phyloP scores from a whole-genome alignment of 2,888 invertebrate genomes.

The Pogonocherus hispidulus region DNA sequence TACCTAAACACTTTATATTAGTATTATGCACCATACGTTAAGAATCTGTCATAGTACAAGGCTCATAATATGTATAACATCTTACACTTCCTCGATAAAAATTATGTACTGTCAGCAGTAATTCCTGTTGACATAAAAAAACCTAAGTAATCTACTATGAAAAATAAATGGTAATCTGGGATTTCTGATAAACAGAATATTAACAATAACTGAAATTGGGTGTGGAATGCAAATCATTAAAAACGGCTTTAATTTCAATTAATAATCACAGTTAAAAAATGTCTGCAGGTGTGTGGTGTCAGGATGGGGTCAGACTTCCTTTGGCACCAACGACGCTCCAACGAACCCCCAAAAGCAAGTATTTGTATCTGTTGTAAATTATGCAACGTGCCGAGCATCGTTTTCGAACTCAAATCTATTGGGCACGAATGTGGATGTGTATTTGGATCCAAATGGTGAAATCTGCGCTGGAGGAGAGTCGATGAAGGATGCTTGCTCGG shows the following conservation, averaged over 20 bases:
- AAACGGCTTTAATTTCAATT: neutral
- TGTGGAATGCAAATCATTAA: too few species aligned
- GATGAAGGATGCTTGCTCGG: constrained; percentile 62
- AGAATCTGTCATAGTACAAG: too few species aligned
- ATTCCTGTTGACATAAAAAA: too few species aligned
- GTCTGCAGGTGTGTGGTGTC: constrained; percentile 74
- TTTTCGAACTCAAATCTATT: constrained; percentile 55
- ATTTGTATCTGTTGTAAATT: constrained; percentile 79
- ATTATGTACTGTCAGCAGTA: too few species aligned
- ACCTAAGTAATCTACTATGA: too few species aligned
- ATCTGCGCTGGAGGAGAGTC: constrained; percentile 64
- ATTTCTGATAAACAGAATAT: too few species aligned
- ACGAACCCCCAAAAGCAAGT: constrained; percentile 80
- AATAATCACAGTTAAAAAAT: too few species aligned
- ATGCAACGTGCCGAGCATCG: constrained; percentile 67
- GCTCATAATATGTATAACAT: too few species aligned
- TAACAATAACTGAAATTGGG: too few species aligned
- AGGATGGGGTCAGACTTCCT: constrained; percentile 93
- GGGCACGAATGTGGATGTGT: constrained; percentile 59
- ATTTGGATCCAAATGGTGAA: constrained; percentile 60
- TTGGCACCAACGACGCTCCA: constrained; percentile 66
- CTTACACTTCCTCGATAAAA: too few species aligned
- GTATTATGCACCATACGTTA: too few species aligned
- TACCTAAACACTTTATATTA: neutral
- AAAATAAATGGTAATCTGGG: too few species aligned